Evolutionary conservation across 2,888 invertebrate species (phyloP).

Genomic region (Strigamia transsilvanica): DNA sequence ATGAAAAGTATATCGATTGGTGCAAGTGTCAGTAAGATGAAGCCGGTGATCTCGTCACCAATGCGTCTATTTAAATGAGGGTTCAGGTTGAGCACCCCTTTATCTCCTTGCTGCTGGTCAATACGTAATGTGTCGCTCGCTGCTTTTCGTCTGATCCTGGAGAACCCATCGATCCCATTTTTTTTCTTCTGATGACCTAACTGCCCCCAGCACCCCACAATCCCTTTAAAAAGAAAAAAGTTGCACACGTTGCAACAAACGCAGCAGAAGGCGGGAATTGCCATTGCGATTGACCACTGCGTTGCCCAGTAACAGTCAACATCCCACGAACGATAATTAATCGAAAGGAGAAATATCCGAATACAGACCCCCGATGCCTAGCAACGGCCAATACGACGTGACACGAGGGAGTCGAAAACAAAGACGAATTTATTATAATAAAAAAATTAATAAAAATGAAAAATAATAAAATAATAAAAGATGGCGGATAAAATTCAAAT

Average conservation of each 20-base stretch:
- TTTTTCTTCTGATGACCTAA: neutral
- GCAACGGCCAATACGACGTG: neutral
- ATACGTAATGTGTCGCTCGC: neutral
- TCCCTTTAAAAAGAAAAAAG: neutral
- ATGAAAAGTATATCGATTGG: constrained; percentile 1
- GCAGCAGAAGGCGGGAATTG: neutral
- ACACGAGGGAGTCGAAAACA: neutral
- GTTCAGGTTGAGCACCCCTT: neutral
- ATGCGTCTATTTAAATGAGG: constrained; percentile 8
- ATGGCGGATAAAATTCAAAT: neutral
- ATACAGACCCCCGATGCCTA: neutral
- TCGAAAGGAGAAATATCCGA: neutral
- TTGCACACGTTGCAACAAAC: neutral
- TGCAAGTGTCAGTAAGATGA: constrained; percentile 8
- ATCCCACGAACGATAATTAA: neutral
- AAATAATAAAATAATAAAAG: neutral
- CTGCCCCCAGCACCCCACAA: neutral
- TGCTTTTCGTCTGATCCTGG: neutral
- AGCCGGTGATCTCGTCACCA: neutral
- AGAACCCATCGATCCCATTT: neutral
- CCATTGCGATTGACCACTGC: neutral
- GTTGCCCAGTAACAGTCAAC: neutral
- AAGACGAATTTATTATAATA: neutral
- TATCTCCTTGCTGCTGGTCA: neutral
- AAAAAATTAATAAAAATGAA: neutral